Conservation (phyloP, 2,888 invertebrate species). For the Zeuzera pyrina region DNA sequence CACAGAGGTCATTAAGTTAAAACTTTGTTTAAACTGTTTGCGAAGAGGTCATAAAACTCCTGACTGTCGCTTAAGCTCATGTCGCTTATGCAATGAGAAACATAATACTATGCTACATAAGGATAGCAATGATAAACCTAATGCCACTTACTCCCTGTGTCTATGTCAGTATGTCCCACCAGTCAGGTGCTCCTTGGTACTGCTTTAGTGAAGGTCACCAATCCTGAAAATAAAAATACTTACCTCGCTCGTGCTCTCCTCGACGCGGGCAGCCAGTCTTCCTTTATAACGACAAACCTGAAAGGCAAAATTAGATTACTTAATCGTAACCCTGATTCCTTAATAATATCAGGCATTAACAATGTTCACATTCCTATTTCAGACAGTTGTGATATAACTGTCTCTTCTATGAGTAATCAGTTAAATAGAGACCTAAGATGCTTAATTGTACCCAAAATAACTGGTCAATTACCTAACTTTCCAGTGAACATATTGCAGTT, state of each 20-base stretch:
- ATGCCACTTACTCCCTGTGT: neutral
- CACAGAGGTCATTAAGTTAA: too few relatives aligned
- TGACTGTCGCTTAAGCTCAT: neutral
- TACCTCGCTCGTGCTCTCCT: too few relatives aligned
- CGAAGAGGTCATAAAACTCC: neutral
- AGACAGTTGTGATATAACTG: slow-evolving; percentile 1
- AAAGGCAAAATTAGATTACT: slow-evolving; percentile 2
- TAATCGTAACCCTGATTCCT: neutral
- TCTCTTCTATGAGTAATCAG: too few relatives aligned
- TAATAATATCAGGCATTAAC: slow-evolving; percentile 2
- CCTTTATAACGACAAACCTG: slow-evolving; percentile 2
- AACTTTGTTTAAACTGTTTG: neutral
- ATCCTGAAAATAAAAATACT: too few relatives aligned
- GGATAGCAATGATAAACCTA: neutral
- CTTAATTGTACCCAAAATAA: too few relatives aligned
- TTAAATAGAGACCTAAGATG: too few relatives aligned
- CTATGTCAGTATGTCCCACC: neutral
- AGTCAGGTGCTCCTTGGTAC: neutral
- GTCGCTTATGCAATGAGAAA: neutral
- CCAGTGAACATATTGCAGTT: too few relatives aligned
- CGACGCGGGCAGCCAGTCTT: slow-evolving; percentile 1
- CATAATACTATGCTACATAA: neutral
- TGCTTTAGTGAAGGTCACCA: too few relatives aligned
- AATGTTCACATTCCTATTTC: neutral
- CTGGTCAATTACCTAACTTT: too few relatives aligned